Base-by-base conservation (phyloP, 2,888 invertebrate species). In the Prosapia bicincta region DNA sequence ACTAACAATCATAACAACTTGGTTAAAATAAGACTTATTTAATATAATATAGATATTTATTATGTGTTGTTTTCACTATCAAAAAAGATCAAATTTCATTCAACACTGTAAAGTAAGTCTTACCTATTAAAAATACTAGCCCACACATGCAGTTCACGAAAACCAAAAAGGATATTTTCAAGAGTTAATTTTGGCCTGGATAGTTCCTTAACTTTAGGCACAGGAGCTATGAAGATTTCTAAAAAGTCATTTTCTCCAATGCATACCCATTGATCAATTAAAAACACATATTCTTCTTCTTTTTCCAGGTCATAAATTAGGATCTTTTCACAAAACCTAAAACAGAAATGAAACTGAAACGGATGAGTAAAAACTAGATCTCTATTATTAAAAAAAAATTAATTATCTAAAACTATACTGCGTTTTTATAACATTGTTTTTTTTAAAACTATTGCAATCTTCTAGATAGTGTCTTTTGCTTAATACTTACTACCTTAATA, bases 241-340 rank as follows among this genome's bases (percentile, higher is more conserved):
- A 75, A 70, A 32, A 26, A 75, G 20, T 77, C 25, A 3, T 72
- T 32, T 24, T 43, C 69, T 23, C 66, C 69, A 65, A 77, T 30
- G 23, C 79, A 77, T 25, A 81, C 66, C 80, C 79, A 81, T 38
- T 73, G 74, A 10, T 79, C 71, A 0, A 80, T 76, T 9, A 77
- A 30, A 32, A 81, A 80, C 1, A 68, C 30, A 69, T 77, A 77
- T 15, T 72, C 30, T 32, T 69, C 69, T 20, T 75, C 66, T 0
- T 20, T 68, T 1, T 72, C 74, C 1, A 80, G 20, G 26, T 79
- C 79, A 5, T 71, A 77, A 3, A 81, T 74, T 9, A 79, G 66
- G 1, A 81, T 69, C n/a, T 77, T 77, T 1, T 76, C 72, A 38
- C 80, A 80, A 71, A 70, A 78, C 77, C 77, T 77, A 54, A 13